Evolutionary conservation across 2,888 invertebrate species (phyloP).

Genomic region (Leucozona laternaria): DNA sequence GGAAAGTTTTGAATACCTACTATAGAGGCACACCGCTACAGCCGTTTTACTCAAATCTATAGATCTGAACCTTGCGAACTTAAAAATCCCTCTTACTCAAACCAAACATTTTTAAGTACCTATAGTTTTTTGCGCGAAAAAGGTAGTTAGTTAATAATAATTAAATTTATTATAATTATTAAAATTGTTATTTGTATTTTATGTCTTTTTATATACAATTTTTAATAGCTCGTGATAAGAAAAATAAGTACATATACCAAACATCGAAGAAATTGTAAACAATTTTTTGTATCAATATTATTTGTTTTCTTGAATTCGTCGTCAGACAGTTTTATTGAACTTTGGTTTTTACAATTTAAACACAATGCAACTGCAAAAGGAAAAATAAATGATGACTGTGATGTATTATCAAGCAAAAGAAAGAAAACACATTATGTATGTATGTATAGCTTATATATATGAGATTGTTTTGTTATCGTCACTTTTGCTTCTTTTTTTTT

Average conservation of each 20-base stretch:
- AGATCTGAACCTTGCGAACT: too few species aligned
- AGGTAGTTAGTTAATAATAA: neutral
- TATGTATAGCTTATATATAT: neutral
- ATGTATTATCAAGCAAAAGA: conserved; percentile 14
- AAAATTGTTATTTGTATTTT: too few species aligned
- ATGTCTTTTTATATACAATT: too few species aligned
- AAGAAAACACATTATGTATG: neutral
- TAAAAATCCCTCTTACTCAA: too few species aligned
- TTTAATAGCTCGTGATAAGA: neutral
- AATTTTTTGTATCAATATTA: conserved; percentile 26
- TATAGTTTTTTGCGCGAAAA: too few species aligned
- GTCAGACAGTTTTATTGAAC: conserved; percentile 48
- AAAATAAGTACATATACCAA: neutral
- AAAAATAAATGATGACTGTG: neutral
- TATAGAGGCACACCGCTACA: too few species aligned
- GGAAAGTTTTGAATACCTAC: too few species aligned
- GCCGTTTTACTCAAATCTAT: too few species aligned
- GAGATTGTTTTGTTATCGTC: conserved; percentile 5
- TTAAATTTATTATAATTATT: too few species aligned
- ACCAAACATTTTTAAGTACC: too few species aligned
- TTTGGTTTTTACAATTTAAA: conserved; percentile 30
- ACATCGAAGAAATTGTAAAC: conserved; percentile 28
- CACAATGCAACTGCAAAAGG: conserved; percentile 12
- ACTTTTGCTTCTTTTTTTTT: neutral
- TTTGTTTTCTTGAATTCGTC: conserved; percentile 39